Conservation (phyloP, 37 sponge, comb jelly and placozoan genomes). For the Ephydatia muelleri region DNA sequence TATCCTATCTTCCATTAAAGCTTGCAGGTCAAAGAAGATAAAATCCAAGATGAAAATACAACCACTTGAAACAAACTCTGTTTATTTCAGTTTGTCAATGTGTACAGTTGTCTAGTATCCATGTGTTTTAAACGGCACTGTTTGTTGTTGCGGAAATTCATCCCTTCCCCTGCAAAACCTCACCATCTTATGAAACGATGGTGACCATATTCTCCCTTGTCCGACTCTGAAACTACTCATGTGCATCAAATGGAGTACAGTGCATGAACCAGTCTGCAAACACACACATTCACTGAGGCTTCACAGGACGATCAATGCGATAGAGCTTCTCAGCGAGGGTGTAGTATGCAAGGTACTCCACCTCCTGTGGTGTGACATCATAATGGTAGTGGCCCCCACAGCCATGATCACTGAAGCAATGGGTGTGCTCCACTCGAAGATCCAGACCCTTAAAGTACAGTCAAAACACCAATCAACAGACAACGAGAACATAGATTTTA, state of each 20-base stretch:
- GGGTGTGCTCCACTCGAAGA: conserved; percentile 96
- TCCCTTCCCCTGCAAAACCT: too few species aligned
- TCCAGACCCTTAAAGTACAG: conserved; percentile 81
- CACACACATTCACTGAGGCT: conserved; percentile 28
- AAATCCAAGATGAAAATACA: background rate
- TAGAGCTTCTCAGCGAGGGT: conserved; percentile 71
- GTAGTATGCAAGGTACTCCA: conserved; percentile 93
- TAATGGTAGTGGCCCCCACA: conserved; percentile 98
- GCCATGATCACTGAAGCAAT: conserved; percentile 97
- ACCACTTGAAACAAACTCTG: too few species aligned
- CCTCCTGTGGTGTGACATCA: conserved; percentile 87
- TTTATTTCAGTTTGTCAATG: background rate
- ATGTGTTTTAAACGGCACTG: too few species aligned
- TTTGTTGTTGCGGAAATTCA: too few species aligned
- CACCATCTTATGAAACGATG: too few species aligned
- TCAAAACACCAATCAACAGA: too few species aligned
- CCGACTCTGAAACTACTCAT: too few species aligned
- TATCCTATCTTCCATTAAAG: background rate
- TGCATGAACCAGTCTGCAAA: too few species aligned
- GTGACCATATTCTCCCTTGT: too few species aligned
- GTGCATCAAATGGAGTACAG: too few species aligned
- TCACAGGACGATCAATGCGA: conserved; percentile 77
- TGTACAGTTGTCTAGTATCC: background rate
- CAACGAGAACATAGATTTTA: too few species aligned
- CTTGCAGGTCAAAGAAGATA: background rate